These are phyloP conservation scores for Macropis europaea DNA, from an alignment of 2,888 invertebrate genomes.

Conservation along the genomic window DNA sequence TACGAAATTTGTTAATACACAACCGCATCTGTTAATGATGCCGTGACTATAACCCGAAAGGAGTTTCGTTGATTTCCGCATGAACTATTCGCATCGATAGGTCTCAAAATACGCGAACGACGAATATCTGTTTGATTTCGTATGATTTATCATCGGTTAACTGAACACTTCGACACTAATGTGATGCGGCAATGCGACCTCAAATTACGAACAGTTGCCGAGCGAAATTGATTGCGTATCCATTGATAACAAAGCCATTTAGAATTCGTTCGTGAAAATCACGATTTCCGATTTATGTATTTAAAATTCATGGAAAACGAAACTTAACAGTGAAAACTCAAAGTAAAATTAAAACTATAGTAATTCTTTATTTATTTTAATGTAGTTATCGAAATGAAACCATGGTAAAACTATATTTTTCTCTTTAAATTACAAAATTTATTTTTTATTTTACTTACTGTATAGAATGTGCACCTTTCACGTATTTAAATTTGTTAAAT, in stretches of 20 bases:
- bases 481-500: too few relatives aligned
- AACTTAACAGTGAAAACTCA: neutral
- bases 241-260: slow-evolving; percentile 34
- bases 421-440: neutral
- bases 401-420: too few relatives aligned
- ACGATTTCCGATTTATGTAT: neutral
- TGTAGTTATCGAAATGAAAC: too few relatives aligned
- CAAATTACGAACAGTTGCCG: slow-evolving; percentile 33
- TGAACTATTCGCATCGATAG: slow-evolving; percentile 10
- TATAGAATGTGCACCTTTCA: too few relatives aligned
- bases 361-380: too few relatives aligned
- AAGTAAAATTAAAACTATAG: too few relatives aligned
- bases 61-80: slow-evolving; percentile 22
- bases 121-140: slow-evolving; percentile 47
- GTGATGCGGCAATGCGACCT: slow-evolving; percentile 24
- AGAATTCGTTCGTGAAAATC: slow-evolving; percentile 2
- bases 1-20: slow-evolving; percentile 36
- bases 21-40: slow-evolving; percentile 42
- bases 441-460: too few relatives aligned
- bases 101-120: slow-evolving; percentile 21
- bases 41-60: slow-evolving; percentile 33
- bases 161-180: slow-evolving; percentile 25
- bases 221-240: slow-evolving; percentile 35
- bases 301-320: neutral
- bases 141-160: slow-evolving; percentile 39